These are phyloP conservation scores for Phengaris alcon DNA, from an alignment of 2,888 invertebrate genomes.

Conservation along the genomic window DNA sequence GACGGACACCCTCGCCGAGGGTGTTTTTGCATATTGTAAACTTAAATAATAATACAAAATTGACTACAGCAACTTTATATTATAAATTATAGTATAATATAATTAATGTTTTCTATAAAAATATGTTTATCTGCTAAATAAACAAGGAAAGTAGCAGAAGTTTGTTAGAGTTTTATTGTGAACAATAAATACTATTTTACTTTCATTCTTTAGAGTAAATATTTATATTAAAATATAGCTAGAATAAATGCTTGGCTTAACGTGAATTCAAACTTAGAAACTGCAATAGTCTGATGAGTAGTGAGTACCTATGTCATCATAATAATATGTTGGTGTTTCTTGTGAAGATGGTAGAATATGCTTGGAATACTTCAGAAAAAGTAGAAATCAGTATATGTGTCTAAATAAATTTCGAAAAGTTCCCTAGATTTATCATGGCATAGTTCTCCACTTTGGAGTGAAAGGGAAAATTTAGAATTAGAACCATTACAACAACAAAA, in stretches of 20 bases:
- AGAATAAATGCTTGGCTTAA: not conserved
- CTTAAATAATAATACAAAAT: constrained; percentile 35
- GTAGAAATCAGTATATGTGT: too few species aligned
- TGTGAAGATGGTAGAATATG: too few species aligned
- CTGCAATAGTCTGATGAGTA: too few species aligned
- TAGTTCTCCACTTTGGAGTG: too few species aligned
- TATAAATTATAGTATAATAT: constrained; percentile 15
- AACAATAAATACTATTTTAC: not conserved
- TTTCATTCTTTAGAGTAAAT: not conserved
- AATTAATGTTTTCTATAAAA: not conserved
- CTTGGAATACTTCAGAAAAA: too few species aligned
- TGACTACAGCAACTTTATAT: constrained; percentile 21
- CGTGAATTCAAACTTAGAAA: not conserved
- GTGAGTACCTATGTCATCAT: too few species aligned
- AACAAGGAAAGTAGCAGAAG: not conserved
- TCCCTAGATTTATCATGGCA: too few species aligned
- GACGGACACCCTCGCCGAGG: constrained; percentile 53
- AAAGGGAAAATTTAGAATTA: too few species aligned
- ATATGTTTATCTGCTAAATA: not conserved
- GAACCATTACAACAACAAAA: too few species aligned
- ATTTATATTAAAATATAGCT: not conserved
- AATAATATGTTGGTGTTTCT: too few species aligned
- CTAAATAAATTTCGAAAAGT: too few species aligned
- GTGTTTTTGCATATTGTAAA: constrained; percentile 53
- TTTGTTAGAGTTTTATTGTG: too few species aligned